These are phyloP conservation scores for Danaus chrysippus DNA, from an alignment of 2,888 invertebrate species.

Conservation along the genomic window DNA sequence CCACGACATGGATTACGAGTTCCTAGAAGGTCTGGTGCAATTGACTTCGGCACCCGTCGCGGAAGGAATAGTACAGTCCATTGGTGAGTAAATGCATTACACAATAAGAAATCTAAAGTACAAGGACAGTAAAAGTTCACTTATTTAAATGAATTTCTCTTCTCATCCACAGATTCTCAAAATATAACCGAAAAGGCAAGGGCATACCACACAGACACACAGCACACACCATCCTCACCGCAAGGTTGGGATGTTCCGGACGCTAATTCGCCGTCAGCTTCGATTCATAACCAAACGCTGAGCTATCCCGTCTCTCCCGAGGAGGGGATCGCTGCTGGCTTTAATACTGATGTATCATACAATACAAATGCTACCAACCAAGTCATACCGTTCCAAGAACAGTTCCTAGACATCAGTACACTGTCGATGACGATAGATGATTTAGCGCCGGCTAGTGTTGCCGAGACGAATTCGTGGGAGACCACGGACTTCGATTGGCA, in stretches of 20 bases:
- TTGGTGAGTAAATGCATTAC: constrained; percentile 52
- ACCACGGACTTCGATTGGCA: constrained; percentile 47
- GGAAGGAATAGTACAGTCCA: constrained; percentile 71
- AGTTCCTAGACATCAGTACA: constrained; percentile 59
- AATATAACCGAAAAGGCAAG: constrained; percentile 54
- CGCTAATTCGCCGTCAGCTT: constrained; percentile 59
- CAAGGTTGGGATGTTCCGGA: constrained; percentile 65
- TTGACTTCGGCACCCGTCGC: constrained; percentile 79
- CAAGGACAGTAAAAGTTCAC: too few relatives aligned
- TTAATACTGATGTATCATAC: constrained; percentile 42
- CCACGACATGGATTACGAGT: constrained; percentile 80
- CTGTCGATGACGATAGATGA: constrained; percentile 66
- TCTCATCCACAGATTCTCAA: constrained; percentile 50
- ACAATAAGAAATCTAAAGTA: not conserved
- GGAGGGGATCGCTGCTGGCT: constrained; percentile 46
- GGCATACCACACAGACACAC: constrained; percentile 67
- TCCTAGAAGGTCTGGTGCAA: constrained; percentile 84
- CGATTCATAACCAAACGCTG: constrained; percentile 50
- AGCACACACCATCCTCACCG: constrained; percentile 67
- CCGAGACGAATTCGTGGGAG: constrained; percentile 50
- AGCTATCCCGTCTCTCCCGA: constrained; percentile 55
- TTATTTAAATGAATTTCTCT: too few relatives aligned
- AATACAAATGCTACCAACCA: constrained; percentile 39
- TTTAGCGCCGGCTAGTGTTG: constrained; percentile 50
- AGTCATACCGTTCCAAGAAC: constrained; percentile 51